phyloP scores from a whole-genome alignment of 2,888 invertebrate species.

The Chloroclystis v-ata region DNA sequence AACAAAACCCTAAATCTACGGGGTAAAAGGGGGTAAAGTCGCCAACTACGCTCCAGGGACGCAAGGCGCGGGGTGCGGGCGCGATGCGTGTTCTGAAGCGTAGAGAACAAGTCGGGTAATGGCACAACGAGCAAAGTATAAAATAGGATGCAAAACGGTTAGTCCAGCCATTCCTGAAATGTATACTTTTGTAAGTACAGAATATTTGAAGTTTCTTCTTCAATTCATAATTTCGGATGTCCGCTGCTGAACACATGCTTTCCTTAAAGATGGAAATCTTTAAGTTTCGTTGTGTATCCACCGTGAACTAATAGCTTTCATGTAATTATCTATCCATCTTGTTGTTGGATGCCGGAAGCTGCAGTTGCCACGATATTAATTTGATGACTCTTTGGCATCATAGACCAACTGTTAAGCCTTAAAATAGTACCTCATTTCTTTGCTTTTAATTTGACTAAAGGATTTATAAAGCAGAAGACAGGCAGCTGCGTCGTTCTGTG shows the following conservation, averaged over 20 bases:
- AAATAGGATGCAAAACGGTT: slow-evolving; percentile 53
- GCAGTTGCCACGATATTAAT: too few relatives aligned
- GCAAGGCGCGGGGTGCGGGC: slow-evolving; percentile 65
- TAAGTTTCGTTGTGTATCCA: too few relatives aligned
- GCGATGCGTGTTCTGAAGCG: slow-evolving; percentile 39
- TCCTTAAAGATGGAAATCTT: neutral
- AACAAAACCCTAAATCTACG: slow-evolving; percentile 30
- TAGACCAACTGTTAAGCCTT: too few relatives aligned
- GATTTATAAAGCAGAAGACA: too few relatives aligned
- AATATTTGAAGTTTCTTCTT: too few relatives aligned
- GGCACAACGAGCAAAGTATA: slow-evolving; percentile 73
- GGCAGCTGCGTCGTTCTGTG: too few relatives aligned
- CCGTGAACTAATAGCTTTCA: too few relatives aligned
- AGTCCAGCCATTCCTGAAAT: slow-evolving; percentile 74
- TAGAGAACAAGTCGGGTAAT: slow-evolving; percentile 54
- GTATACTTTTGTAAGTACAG: slow-evolving; percentile 5
- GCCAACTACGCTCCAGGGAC: slow-evolving; percentile 44
- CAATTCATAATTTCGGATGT: neutral
- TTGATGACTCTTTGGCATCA: too few relatives aligned
- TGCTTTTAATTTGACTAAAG: too few relatives aligned
- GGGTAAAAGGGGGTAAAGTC: slow-evolving; percentile 32
- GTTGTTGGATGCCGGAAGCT: too few relatives aligned
- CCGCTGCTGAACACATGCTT: neutral
- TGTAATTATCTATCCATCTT: too few relatives aligned
- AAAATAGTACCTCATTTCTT: too few relatives aligned